These are phyloP conservation scores for Malacoraja senta DNA, from an alignment of 2,797 vertebrate genomes.

Conservation along the genomic window DNA sequence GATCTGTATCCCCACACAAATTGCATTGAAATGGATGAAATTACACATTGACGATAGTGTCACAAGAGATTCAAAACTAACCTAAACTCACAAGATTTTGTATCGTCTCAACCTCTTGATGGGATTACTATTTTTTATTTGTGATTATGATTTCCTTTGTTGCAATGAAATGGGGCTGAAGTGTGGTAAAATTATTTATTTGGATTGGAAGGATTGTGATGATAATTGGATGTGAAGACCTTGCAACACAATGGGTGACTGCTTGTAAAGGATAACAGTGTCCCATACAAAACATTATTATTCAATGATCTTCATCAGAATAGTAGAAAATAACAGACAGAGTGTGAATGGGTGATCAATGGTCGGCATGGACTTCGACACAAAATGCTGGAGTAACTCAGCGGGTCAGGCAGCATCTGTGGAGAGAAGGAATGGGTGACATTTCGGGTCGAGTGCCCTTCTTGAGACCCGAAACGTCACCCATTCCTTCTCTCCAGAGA, in stretches of 20 bases:
- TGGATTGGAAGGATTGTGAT: background rate
- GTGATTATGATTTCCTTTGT: background rate
- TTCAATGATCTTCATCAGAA: background rate
- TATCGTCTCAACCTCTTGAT: background rate
- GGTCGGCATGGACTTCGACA: no score
- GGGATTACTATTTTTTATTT: background rate
- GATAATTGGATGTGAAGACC: background rate
- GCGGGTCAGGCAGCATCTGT: no score
- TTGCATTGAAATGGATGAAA: conserved; percentile 3
- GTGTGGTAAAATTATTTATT: background rate
- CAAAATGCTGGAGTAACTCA: no score
- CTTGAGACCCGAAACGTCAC: no score
- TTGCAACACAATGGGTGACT: background rate
- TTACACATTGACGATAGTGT: background rate
- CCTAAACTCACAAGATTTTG: background rate
- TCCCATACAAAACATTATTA: background rate
- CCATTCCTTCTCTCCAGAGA: no score
- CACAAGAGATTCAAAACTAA: background rate
- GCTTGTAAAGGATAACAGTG: background rate
- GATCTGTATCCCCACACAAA: conserved; percentile 22
- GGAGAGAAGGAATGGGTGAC: background rate
- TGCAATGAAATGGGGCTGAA: background rate
- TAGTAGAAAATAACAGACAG: background rate
- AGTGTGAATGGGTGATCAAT: no score
- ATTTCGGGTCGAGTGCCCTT: no score